Conservation (phyloP, 2,113 vertebrate species). For the Chionomys nivalis region DNA sequence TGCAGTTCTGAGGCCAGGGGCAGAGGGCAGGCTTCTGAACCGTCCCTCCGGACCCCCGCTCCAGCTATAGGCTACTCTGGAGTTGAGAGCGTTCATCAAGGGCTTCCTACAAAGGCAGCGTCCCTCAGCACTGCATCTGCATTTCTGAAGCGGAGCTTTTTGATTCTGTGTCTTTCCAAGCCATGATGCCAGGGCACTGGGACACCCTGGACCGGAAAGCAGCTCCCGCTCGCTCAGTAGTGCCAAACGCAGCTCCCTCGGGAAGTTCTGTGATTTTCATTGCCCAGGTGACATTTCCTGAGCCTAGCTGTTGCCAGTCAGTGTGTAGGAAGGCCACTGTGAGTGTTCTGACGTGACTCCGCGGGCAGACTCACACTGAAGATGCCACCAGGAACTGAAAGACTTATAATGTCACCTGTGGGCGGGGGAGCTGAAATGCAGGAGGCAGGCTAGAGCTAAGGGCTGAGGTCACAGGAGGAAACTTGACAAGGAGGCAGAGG, state of each 20-base stretch:
- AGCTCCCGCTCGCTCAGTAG: neutral
- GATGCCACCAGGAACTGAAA: neutral
- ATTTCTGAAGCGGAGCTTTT: constrained; percentile 50
- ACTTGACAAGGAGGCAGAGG: neutral
- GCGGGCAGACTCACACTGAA: neutral
- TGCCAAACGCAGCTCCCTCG: neutral
- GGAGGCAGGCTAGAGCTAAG: neutral
- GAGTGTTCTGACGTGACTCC: rapidly evolving
- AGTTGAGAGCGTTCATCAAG: constrained; percentile 29
- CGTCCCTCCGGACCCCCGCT: neutral
- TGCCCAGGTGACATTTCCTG: neutral
- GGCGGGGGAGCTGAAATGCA: neutral
- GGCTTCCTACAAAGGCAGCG: constrained; percentile 38
- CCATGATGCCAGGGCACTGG: neutral
- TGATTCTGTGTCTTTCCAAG: constrained; percentile 25
- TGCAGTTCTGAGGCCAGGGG: constrained; percentile 31
- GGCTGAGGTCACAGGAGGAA: too few relatives aligned
- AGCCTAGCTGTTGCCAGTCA: neutral
- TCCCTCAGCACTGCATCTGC: neutral
- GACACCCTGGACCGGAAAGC: neutral
- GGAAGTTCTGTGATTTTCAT: neutral
- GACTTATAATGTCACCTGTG: neutral
- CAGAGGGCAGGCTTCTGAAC: neutral
- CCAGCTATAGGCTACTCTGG: constrained; percentile 1
- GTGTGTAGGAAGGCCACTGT: neutral